These are phyloP conservation scores for Hylomyscus alleni DNA, from an alignment of 2,797 vertebrate species.

Conservation along the genomic window DNA sequence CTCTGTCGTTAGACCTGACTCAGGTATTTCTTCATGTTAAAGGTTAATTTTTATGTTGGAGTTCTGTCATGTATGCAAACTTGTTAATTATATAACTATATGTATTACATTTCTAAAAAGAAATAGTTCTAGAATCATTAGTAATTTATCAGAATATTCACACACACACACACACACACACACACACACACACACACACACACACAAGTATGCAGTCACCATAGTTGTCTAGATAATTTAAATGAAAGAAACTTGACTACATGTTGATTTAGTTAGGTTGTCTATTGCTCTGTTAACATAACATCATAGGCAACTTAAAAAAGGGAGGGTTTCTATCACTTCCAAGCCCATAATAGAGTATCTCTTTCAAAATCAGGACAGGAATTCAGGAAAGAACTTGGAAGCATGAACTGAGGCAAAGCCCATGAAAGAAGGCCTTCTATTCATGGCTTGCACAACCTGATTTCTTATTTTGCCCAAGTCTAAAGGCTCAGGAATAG, in stretches of 20 bases:
- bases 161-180: no score
- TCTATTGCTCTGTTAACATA: not conserved
- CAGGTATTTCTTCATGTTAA: not conserved
- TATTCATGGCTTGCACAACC: not conserved
- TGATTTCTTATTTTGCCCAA: not conserved
- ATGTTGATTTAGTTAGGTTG: not conserved
- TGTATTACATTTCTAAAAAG: not conserved
- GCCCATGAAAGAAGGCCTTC: no score
- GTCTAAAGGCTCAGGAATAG: not conserved
- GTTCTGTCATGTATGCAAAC: conserved; percentile 10
- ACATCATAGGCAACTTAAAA: no score
- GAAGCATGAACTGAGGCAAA: not conserved
- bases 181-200: no score
- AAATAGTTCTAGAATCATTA: not conserved
- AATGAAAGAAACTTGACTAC: not conserved
- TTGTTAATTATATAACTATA: conserved; percentile 10
- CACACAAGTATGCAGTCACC: not conserved
- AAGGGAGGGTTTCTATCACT: not conserved
- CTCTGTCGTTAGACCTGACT: not conserved
- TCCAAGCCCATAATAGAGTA: not conserved
- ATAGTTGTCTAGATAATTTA: no score
- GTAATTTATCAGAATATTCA: not conserved
- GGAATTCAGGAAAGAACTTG: not conserved
- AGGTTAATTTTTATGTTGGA: not conserved
- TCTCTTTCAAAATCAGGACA: not conserved